A percentile compares a stretch with the other conserved stretches of the same genome.
Evolutionary conservation across 2,113 vertebrate genomes (phyloP).

Genomic region (Polypterus bichir): DNA sequence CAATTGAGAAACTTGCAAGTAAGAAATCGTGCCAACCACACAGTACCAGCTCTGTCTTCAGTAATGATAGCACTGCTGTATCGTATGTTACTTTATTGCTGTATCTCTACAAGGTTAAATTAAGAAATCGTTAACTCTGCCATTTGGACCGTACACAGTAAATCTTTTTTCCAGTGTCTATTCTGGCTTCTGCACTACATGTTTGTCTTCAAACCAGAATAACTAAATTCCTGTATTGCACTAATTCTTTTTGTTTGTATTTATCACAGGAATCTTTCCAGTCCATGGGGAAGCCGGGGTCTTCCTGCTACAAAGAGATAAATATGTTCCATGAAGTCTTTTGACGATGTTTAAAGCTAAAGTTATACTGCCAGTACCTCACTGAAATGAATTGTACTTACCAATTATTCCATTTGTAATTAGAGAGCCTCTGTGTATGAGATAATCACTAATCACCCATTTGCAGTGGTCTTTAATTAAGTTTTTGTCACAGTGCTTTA

Average conservation of each 20-base stretch:
- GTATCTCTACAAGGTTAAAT: no score
- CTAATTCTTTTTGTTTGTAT: conserved; percentile 2
- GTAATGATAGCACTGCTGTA: no score
- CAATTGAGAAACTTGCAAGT: no score
- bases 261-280: conserved; percentile 4
- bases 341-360: neutral
- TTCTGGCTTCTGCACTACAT: no score
- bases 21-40: no score
- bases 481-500: neutral
- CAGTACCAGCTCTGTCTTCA: no score
- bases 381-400: neutral
- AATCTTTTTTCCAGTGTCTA: no score
- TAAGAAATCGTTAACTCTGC: no score
- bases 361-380: conserved; percentile 3
- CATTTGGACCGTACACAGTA: no score
- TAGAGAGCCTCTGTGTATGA: neutral
- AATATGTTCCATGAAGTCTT: neutral
- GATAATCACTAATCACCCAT: neutral
- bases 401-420: conserved; percentile 1
- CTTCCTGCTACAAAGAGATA: conserved; percentile 9
- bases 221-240: neutral
- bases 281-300: conserved; percentile 11
- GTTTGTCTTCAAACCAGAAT: no score
- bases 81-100: no score
- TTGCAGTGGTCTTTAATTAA: neutral